Conservation (phyloP, 2,797 vertebrate species). For the Gallinago nigripennis region DNA sequence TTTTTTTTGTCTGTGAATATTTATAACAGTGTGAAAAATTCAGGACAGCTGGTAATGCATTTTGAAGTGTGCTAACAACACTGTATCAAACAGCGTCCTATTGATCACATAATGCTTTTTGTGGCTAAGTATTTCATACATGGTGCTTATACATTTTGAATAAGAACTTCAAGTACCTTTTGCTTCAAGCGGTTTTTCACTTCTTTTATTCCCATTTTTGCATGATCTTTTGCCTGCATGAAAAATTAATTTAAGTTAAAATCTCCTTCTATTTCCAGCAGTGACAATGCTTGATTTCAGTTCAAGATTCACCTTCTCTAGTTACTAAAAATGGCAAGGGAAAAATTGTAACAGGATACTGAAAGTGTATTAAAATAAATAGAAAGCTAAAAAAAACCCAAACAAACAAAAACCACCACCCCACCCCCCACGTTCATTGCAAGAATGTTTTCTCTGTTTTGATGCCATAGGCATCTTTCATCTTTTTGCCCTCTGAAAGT, state of each 20-base stretch:
- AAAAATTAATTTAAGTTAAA: conserved; percentile 81
- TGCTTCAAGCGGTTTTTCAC: conserved; percentile 97
- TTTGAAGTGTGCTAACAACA: conserved; percentile 83
- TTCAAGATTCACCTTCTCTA: conserved; percentile 63
- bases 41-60: conserved; percentile 83
- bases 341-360: conserved; percentile 55
- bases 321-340: conserved; percentile 64
- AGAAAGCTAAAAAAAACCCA: conserved; percentile 58
- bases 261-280: conserved; percentile 72
- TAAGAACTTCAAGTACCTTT: conserved; percentile 88
- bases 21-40: conserved; percentile 81
- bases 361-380: conserved; percentile 71
- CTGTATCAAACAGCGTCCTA: conserved; percentile 79
- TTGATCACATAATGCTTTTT: conserved; percentile 81
- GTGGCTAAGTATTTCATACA: conserved; percentile 73
- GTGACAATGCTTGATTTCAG: conserved; percentile 65
- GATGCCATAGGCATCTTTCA: neutral
- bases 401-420: neutral
- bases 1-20: conserved; percentile 79
- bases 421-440: neutral
- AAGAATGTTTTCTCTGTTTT: conserved; percentile 55
- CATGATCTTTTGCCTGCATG: conserved; percentile 96
- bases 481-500: neutral
- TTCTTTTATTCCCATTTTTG: conserved; percentile 98
- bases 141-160: conserved; percentile 76